phyloP scores from a whole-genome alignment of 2,888 invertebrate genomes.

The Yponomeuta plumbellus region DNA sequence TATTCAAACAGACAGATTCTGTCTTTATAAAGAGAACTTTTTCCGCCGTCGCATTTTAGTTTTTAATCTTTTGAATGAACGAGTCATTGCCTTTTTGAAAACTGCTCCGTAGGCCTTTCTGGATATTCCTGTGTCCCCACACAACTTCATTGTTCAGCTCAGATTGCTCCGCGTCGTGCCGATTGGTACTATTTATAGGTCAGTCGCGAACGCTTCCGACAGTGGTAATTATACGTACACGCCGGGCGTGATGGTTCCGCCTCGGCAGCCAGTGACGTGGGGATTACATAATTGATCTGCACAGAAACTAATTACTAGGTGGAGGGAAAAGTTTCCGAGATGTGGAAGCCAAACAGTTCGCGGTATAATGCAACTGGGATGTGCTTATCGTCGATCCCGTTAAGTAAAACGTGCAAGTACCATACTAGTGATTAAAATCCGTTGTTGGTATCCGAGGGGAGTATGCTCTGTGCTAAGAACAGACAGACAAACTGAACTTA shows the following conservation, averaged over 20 bases:
- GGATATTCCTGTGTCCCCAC: not conserved
- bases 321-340: not conserved
- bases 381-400: too few species aligned
- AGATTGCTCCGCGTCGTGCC: slow-evolving; percentile 66
- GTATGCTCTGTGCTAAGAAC: too few species aligned
- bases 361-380: too few species aligned
- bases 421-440: too few species aligned
- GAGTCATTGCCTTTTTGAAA: too few species aligned
- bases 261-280: not conserved
- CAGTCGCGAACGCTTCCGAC: not conserved
- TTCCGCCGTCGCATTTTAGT: too few species aligned
- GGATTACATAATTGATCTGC: slow-evolving; percentile 3
- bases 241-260: not conserved
- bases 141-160: slow-evolving; percentile 49
- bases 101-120: not conserved
- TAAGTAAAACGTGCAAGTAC: too few species aligned
- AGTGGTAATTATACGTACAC: not conserved
- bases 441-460: too few species aligned
- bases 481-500: too few species aligned
- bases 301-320: not conserved
- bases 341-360: not conserved
- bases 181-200: slow-evolving; percentile 66
- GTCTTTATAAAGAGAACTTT: too few species aligned
- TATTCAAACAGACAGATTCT: too few species aligned
- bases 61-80: too few species aligned